Conservation (phyloP, 2,113 vertebrate genomes). For the Alouatta palliata region DNA sequence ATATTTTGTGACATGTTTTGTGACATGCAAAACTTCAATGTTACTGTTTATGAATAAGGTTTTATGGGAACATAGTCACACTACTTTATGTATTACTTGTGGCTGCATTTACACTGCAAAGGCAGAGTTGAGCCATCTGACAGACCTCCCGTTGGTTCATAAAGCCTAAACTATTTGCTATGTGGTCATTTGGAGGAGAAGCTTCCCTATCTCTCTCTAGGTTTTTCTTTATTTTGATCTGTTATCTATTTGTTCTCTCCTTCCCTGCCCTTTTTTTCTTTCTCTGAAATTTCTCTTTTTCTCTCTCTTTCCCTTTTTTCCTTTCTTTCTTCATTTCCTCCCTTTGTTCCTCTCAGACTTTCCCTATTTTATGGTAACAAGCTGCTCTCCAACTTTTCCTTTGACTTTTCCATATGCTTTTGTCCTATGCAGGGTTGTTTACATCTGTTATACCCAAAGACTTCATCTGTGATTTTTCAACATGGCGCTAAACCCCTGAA, state of each 20-base stretch:
- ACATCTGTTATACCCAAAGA: neutral
- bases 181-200: neutral
- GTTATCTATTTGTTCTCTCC: neutral
- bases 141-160: neutral
- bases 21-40: neutral
- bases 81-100: neutral
- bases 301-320: too few relatives aligned
- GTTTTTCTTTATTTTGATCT: neutral
- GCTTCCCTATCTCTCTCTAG: accelerated
- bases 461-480: neutral
- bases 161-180: neutral
- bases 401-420: neutral
- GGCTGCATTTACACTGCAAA: neutral
- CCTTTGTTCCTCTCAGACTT: neutral
- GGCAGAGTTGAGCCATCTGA: neutral
- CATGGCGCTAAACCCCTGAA: neutral
- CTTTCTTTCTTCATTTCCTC: neutral
- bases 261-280: neutral
- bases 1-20: neutral
- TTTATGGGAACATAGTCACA: neutral
- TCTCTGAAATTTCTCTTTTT: neutral
- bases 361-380: neutral
- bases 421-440: neutral
- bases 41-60: neutral
- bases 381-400: neutral